Conservation (phyloP, 1,140 invertebrate species). For the Drosophila tani region DNA sequence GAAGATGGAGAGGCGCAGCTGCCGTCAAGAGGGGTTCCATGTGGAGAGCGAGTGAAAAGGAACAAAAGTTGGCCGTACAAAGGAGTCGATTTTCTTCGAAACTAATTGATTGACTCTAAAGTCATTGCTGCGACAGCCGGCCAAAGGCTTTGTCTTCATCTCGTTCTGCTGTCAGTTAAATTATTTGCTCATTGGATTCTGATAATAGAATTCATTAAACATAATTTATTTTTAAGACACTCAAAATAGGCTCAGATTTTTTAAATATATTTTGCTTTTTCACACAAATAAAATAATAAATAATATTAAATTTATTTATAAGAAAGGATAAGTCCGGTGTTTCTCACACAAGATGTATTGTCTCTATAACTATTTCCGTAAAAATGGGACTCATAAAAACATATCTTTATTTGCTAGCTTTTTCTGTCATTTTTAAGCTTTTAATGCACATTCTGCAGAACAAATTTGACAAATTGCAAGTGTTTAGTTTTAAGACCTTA, state of each 20-base stretch:
- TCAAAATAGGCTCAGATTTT: background rate
- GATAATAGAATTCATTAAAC: constrained; percentile 7
- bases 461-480: too few species aligned
- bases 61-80: constrained; percentile 37
- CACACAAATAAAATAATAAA: too few species aligned
- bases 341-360: too few species aligned
- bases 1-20: constrained; percentile 48
- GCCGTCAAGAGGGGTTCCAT: constrained; percentile 32
- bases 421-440: too few species aligned
- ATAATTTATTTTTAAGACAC: background rate
- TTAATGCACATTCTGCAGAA: too few species aligned
- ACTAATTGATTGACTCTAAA: constrained; percentile 34
- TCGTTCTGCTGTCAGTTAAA: background rate
- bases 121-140: constrained; percentile 19
- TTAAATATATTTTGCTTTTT: too few species aligned
- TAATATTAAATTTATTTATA: too few species aligned
- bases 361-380: too few species aligned
- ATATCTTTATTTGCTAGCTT: too few species aligned
- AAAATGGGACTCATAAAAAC: too few species aligned
- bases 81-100: constrained; percentile 27
- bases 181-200: constrained; percentile 9
- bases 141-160: constrained; percentile 19
- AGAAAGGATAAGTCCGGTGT: too few species aligned
- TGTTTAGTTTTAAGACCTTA: too few species aligned
- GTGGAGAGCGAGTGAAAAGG: constrained; percentile 34